Evolutionary conservation across 2,113 vertebrate genomes (phyloP), one percentile per base, ranked within the genome.

Genomic region (Anolis carolinensis): DNA sequence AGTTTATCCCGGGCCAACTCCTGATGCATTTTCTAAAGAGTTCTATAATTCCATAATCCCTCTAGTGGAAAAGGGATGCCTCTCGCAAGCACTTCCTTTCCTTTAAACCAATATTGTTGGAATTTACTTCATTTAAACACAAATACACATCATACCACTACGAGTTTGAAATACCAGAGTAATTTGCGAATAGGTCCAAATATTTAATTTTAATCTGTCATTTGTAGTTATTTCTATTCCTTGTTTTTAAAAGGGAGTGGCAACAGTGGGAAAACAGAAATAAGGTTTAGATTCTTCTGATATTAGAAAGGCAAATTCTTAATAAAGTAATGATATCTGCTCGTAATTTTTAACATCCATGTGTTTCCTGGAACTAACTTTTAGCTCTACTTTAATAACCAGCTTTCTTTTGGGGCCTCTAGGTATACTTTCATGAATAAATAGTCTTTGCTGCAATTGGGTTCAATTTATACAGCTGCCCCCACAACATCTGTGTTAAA

Each of bases 391-490:
- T 89, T 95, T 94, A 92, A 92, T 95, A 95, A 93, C 92, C 83
- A 89, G 77, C 81, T 89, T 93, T 92, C 92, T 91, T 94, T 95
- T 90, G 90, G 25, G 5, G 6, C 74, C 72, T 59, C 62, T 36
- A 65, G 82, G 6, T 74, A 4, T 93, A 93, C 94, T 93, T 90
- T 92, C 93, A 92, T 87, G 91, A 93, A 93, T 84, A 92, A 93
- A 92, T 85, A 77, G 20, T 65, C 89, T 96, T 92, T 89, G 52
- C 93, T 89, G 65, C 92, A 86, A 91, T 89, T 90, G 93, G 89
- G 86, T 86, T 92, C 82, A 91, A 92, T 95, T 95, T 95, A 92
- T 90, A 92, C 89, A 95, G 93, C 92, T 95, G 91, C 91, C 88
- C 89, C 91, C 81, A 79, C 93, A 94, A 92, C 72, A 94, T 86